Percentiles rank a stretch among this genome's conserved stretches.
These are phyloP conservation scores for Percopsis transmontana DNA, from an alignment of 2,113 vertebrate genomes.

Conservation along the genomic window DNA sequence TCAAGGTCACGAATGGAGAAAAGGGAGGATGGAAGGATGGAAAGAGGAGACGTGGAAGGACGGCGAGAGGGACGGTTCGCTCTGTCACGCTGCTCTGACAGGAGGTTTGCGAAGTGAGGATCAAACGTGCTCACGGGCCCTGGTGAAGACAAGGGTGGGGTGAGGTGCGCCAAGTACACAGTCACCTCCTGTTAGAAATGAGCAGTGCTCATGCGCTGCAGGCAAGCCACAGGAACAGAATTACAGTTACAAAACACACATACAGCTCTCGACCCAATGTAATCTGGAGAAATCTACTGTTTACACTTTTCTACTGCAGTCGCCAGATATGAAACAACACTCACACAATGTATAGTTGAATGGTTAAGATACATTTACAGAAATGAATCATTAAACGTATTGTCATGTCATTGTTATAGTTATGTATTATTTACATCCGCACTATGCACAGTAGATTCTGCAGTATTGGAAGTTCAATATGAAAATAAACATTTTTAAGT, in stretches of 20 bases:
- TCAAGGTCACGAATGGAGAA: slow-evolving; percentile 65
- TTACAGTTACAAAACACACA: not conserved
- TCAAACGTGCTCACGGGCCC: not conserved
- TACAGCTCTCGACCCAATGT: not conserved
- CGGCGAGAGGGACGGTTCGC: slow-evolving; percentile 33
- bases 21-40: slow-evolving; percentile 21
- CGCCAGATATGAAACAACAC: not conserved
- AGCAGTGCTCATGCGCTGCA: slow-evolving; percentile 10
- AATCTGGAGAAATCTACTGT: too few species aligned
- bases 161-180: not conserved
- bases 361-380: too few species aligned
- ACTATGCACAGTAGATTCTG: too few species aligned
- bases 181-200: slow-evolving; percentile 8
- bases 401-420: too few species aligned
- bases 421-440: too few species aligned
- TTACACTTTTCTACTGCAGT: too few species aligned
- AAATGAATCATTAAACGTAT: too few species aligned
- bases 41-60: not conserved
- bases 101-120: slow-evolving; percentile 27
- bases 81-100: slow-evolving; percentile 8
- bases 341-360: too few species aligned
- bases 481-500: not conserved
- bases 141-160: slow-evolving; percentile 11
- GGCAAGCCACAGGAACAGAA: slow-evolving; percentile 11
- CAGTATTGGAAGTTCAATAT: not conserved